These are phyloP conservation scores for Heterotilapia buettikoferi DNA, from an alignment of 2,113 vertebrate genomes.

Conservation along the genomic window DNA sequence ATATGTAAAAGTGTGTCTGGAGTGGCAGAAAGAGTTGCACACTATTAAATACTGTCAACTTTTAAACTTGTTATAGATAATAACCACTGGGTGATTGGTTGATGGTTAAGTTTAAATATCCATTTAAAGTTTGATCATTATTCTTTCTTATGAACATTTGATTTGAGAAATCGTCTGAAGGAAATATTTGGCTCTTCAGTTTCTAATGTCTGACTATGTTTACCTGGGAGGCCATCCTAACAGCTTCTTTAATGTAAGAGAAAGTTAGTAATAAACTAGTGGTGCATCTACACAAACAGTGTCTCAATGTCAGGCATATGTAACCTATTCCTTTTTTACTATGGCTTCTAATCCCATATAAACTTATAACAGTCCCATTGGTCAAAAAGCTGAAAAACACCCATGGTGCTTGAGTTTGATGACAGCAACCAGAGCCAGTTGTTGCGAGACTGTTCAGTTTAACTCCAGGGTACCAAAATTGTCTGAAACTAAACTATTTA, in stretches of 20 bases:
- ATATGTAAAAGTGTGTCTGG: neutral
- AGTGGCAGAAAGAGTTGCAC: neutral
- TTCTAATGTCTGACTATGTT: neutral
- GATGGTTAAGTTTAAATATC: neutral
- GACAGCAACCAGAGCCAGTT: neutral
- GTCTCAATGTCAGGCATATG: neutral
- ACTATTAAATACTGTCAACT: neutral
- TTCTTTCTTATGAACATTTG: neutral
- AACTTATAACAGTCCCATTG: neutral
- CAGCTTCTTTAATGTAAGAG: neutral
- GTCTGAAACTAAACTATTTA: neutral
- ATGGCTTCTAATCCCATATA: neutral
- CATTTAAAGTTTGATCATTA: neutral
- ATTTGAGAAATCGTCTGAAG: rapidly evolving
- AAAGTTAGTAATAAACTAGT: neutral
- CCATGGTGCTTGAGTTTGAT: neutral
- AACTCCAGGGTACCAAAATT: neutral
- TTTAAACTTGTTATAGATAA: neutral
- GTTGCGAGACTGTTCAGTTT: neutral
- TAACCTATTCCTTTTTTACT: neutral
- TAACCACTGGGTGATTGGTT: neutral
- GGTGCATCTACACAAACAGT: neutral
- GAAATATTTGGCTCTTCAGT: neutral
- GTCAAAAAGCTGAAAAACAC: neutral
- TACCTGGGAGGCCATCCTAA: neutral